phyloP scores from a whole-genome alignment of 2,797 vertebrate genomes.

The Poecilia picta region DNA sequence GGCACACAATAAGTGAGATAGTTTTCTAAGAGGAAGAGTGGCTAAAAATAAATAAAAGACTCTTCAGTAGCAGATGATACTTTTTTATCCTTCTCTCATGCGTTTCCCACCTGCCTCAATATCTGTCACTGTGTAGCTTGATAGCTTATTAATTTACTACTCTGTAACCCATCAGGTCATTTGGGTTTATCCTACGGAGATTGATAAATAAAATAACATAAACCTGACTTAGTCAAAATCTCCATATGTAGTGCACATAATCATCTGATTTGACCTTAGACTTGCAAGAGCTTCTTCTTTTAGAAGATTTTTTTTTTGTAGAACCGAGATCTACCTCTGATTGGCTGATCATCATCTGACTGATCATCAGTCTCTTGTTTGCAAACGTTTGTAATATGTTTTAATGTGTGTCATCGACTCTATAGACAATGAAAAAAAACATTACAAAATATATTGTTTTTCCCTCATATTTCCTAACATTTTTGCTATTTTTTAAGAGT shows the following conservation, averaged over 20 bases:
- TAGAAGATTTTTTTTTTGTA: not conserved
- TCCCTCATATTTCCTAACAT: not conserved
- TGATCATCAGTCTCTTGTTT: not conserved
- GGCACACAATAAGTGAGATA: constrained; percentile 45
- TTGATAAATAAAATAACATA: not conserved
- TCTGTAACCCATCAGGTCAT: not conserved
- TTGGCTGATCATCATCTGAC: too few species aligned
- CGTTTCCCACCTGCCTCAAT: constrained; percentile 14
- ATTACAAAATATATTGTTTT: not conserved
- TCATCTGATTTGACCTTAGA: not conserved
- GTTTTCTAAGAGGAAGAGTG: constrained; percentile 44
- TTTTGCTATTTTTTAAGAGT: not conserved
- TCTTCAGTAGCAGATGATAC: constrained; percentile 22
- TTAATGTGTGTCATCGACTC: not conserved
- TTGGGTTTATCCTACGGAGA: not conserved
- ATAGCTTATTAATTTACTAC: constrained; percentile 68
- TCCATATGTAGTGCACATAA: not conserved
- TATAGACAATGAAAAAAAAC: not conserved
- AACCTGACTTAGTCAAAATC: not conserved
- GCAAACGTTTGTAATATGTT: not conserved
- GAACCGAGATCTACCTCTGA: not conserved
- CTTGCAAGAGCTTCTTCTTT: not conserved
- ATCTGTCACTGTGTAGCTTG: constrained; percentile 40
- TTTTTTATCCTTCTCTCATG: constrained; percentile 25
- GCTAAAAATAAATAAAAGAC: constrained; percentile 29